Evolutionary conservation across 37 sponge, comb jelly and placozoan genomes (phyloP).

Genomic region (Theonella swinhoei): DNA sequence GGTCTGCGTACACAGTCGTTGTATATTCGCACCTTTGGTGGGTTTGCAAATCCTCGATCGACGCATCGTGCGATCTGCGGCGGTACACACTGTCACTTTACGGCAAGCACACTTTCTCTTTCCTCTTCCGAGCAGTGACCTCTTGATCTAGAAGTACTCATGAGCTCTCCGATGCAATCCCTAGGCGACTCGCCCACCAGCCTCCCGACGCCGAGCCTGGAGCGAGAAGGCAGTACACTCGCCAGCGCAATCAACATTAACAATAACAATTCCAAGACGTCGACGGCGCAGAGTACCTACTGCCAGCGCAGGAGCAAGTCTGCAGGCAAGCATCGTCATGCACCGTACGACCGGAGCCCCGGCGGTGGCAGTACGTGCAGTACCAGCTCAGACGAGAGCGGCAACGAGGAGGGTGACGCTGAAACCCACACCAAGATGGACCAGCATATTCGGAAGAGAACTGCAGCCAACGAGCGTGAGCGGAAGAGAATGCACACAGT

Average conservation of each 20-base stretch:
- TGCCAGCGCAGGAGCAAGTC: constrained; percentile 6
- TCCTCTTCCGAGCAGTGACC: neutral
- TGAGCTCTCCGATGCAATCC: neutral
- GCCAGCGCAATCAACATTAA: neutral
- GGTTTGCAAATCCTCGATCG: too few relatives aligned
- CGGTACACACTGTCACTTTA: neutral
- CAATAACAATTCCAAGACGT: neutral
- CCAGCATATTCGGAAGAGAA: constrained; percentile 40
- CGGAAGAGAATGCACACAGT: constrained; percentile 91
- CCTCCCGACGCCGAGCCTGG: neutral
- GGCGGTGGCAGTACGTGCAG: constrained; percentile 20
- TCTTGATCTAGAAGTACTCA: neutral
- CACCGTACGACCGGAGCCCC: constrained; percentile 44
- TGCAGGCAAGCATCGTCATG: constrained; percentile 21
- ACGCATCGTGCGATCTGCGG: too few relatives aligned
- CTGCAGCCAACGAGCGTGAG: constrained; percentile 86
- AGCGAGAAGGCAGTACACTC: neutral
- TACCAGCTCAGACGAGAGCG: constrained; percentile 47
- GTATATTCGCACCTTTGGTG: too few relatives aligned
- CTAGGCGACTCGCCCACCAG: neutral
- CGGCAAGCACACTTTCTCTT: neutral
- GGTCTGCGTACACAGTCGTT: too few relatives aligned
- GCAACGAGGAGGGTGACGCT: constrained; percentile 13
- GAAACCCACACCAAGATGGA: neutral
- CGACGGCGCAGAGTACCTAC: constrained; percentile 12